Conservation (phyloP, 1,140 invertebrate species). For the Drosophila rufa region DNA sequence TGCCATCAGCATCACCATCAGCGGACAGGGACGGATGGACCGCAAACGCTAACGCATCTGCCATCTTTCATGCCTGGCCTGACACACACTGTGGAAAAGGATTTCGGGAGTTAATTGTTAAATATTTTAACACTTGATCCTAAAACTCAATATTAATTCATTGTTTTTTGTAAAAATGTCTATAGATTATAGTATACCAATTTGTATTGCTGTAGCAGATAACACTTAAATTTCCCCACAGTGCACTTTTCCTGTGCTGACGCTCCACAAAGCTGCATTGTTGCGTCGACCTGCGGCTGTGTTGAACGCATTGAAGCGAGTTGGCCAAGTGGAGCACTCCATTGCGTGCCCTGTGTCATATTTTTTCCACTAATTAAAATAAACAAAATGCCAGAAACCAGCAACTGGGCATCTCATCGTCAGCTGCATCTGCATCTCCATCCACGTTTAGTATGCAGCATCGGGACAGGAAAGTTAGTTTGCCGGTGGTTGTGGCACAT, state of each 20-base stretch:
- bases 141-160: too few species aligned
- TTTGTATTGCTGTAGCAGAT: too few species aligned
- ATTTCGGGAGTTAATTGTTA: too few species aligned
- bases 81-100: conserved; percentile 34
- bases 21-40: conserved; percentile 35
- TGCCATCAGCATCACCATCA: conserved; percentile 33
- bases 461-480: conserved; percentile 62
- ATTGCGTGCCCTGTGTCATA: conserved; percentile 72
- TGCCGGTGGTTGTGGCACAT: conserved; percentile 28
- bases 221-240: conserved; percentile 5
- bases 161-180: too few species aligned
- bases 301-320: conserved; percentile 58
- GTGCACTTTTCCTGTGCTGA: conserved; percentile 16
- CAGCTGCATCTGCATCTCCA: conserved; percentile 33
- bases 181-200: too few species aligned
- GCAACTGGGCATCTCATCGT: conserved; percentile 47
- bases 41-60: conserved; percentile 71
- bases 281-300: conserved; percentile 74
- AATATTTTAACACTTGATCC: too few species aligned
- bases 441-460: conserved; percentile 33
- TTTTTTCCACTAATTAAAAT: conserved; percentile 84
- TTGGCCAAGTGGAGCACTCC: conserved; percentile 72
- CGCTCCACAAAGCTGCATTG: conserved; percentile 66
- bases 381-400: conserved; percentile 74
- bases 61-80: conserved; percentile 72